Evolutionary conservation across 2,888 invertebrate genomes (phyloP), one percentile per base, ranked within the genome.

Genomic region (Thyatira batis): DNA sequence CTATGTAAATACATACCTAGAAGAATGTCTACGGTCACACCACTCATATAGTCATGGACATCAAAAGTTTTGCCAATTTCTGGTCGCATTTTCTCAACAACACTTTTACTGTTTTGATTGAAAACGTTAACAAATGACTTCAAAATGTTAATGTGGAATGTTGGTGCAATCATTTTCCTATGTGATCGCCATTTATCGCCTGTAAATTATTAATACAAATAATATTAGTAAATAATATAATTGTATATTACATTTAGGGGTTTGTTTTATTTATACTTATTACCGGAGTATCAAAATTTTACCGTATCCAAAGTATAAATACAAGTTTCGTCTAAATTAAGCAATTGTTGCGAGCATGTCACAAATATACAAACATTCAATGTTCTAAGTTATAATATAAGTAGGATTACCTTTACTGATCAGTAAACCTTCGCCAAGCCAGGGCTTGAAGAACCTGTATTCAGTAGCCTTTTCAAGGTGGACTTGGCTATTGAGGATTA

Each of bases 371-470:
- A 20, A 27, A 46, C 13, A 8, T 25, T 43, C 11, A 45, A 23
- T 13, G 20, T 13, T 30, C 20, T 20, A 46, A 21, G 39, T 23
- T 27, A 49, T 21, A 23, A 13, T n/a, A n/a, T n/a, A n/a, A n/a
- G n/a, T n/a, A n/a, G n/a, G n/a, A n/a, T 39, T 78, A 93, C 95
- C 95, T 58, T 94, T 94, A 61, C 96, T 96, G 54, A 96, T 96
- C 2, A 96, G 93, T 11, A 96, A 90, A 52, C 96, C 96, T 72
- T 96, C 94, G 10, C 96, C 96, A 55, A 96, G 93, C 96, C 96
- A 96, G 0, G 96, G 96, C 70, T 95, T 93, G 80, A 96, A 96
- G 82, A 95, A 96, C 55, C 92, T 87, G 74, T 96, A 96, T 63
- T 96, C 96, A 2, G 93, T 75, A 0, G 96, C 93, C 76, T 96